phyloP scores from a whole-genome alignment of 2,797 vertebrate genomes.

The Anguilla pacifica region DNA sequence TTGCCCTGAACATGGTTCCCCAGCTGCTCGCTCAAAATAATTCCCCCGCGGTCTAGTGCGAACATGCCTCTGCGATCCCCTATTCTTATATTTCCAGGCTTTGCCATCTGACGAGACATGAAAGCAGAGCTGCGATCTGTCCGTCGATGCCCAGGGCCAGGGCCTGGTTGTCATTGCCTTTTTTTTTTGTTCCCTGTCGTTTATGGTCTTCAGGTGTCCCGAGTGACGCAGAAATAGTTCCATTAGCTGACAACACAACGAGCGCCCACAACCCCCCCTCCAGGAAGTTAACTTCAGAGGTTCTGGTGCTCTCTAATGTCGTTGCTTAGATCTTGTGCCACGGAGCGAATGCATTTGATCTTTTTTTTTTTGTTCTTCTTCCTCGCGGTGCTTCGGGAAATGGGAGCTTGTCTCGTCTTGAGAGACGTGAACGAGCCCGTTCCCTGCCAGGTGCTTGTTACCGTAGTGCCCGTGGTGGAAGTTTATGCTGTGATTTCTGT shows the following conservation, averaged over 20 bases:
- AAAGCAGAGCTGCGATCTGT: slow-evolving; percentile 13
- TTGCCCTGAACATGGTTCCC: slow-evolving; percentile 18
- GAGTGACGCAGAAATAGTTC: slow-evolving; percentile 39
- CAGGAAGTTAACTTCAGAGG: slow-evolving; percentile 21
- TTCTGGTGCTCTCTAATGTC: slow-evolving; percentile 31
- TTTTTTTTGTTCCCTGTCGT: slow-evolving; percentile 39
- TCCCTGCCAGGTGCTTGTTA: slow-evolving; percentile 7
- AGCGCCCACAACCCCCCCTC: slow-evolving; percentile 4
- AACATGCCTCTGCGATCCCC: background rate
- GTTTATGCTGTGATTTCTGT: slow-evolving; percentile 22
- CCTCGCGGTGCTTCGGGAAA: background rate
- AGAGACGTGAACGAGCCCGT: background rate
- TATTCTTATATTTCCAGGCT: background rate
- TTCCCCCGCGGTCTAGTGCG: slow-evolving; percentile 15
- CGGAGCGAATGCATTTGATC: slow-evolving; percentile 30
- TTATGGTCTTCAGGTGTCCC: slow-evolving; percentile 44
- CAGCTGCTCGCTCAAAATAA: slow-evolving; percentile 36
- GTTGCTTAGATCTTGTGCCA: slow-evolving; percentile 19
- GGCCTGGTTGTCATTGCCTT: slow-evolving; percentile 46
- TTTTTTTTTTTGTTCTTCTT: slow-evolving; percentile 8
- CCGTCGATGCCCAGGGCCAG: slow-evolving; percentile 34
- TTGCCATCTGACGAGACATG: background rate
- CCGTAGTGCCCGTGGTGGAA: background rate
- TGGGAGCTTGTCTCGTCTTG: slow-evolving; percentile 16
- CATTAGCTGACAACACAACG: slow-evolving; percentile 41